Evolutionary conservation across 2,888 invertebrate species (phyloP).

Genomic region (Baronia brevicornis): DNA sequence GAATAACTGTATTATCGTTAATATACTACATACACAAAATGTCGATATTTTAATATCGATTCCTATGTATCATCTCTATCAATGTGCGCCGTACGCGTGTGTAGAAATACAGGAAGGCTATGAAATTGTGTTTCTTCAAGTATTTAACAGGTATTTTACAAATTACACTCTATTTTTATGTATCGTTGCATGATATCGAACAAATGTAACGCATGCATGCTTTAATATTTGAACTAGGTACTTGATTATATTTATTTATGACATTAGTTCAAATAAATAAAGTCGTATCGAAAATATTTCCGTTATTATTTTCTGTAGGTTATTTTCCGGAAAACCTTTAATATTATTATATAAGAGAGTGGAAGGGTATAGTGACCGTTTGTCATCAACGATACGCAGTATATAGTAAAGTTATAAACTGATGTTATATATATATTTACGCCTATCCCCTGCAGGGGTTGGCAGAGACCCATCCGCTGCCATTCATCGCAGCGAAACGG

Average conservation of each 20-base stretch:
- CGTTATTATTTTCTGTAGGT: too few relatives aligned
- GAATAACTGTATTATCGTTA: background rate
- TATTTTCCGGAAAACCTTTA: too few relatives aligned
- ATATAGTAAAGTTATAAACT: too few relatives aligned
- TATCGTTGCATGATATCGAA: slow-evolving; percentile 2
- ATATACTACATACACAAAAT: background rate
- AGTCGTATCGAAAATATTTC: too few relatives aligned
- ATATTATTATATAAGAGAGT: too few relatives aligned
- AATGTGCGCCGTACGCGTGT: slow-evolving; percentile 6
- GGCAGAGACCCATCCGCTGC: too few relatives aligned
- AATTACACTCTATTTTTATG: slow-evolving; percentile 7
- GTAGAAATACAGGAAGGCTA: slow-evolving; percentile 14
- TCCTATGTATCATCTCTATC: slow-evolving; percentile 9
- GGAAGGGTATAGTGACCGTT: too few relatives aligned
- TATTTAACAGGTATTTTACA: slow-evolving; percentile 14
- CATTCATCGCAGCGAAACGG: too few relatives aligned
- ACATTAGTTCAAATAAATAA: too few relatives aligned
- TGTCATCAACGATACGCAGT: too few relatives aligned
- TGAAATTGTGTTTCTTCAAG: slow-evolving; percentile 18
- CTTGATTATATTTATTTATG: background rate
- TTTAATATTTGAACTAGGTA: background rate
- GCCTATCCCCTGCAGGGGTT: too few relatives aligned
- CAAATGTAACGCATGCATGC: background rate
- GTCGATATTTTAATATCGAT: slow-evolving; percentile 4
- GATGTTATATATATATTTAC: too few relatives aligned